Base-by-base conservation (phyloP, 2,888 invertebrate species). In the Orthosia gracilis region DNA sequence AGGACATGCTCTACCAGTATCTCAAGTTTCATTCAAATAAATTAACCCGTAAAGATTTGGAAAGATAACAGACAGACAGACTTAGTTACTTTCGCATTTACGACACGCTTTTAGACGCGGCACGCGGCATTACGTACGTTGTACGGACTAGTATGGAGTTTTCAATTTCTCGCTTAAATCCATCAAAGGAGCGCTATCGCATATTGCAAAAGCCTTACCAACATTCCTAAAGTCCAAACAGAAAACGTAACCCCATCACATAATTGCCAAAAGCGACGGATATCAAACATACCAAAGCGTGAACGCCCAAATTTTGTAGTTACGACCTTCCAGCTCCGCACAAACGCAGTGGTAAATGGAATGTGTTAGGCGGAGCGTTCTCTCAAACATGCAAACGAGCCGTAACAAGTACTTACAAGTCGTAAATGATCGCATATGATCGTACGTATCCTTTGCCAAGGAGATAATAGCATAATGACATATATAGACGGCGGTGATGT, bases 341-440 rank as follows among this genome's bases (percentile, higher is more conserved):
- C n/a, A 65, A 69, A 65, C 80, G 68, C 69, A 72, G 63, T 75
- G 78, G 83, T 68, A 79, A 85, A 87, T 79, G 83, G 83, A 83
- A 85, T 85, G 80, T 85, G 79, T 74, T 71, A 76, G 78, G 73
- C 69, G 72, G 80, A 83, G 58, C 63, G 74, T 66, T 70, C 67
- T 61, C 70, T 78, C 76, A 82, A 80, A 87, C 77, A 87, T 82
- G 82, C 74, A 83, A 80, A 83, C 73, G 76, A 63, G 73, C 70
- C 52, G 69, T 77, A 76, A 83, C 82, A 78, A 84, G 76, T 80
- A 80, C 86, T 84, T 79, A 84, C 26, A 80, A 82, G 67, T 81
- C 84, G 86, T 80, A 82, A 85, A 86, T 82, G 86, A 80, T 86
- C 78, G 82, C 76, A 75, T 80, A 86, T 84, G 86, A 80, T 85